Evolutionary conservation across 2,888 invertebrate species (phyloP).

Genomic region (Stratiomys singularior): DNA sequence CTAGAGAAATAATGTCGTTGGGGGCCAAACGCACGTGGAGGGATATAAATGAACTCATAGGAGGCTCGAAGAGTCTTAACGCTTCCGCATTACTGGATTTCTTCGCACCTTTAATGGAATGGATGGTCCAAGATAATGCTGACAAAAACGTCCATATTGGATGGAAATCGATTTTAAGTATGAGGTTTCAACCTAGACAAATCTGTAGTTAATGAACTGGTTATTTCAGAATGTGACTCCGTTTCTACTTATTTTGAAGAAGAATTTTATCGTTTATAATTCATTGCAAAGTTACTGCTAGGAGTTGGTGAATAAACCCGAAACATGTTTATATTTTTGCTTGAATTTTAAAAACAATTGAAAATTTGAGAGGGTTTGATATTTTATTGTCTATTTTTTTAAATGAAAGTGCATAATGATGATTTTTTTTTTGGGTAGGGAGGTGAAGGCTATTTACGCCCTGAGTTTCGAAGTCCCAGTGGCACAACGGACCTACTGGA

Average conservation of each 20-base stretch:
- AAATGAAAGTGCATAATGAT: too few relatives aligned
- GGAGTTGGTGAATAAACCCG: too few relatives aligned
- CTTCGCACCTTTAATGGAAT: conserved; percentile 78
- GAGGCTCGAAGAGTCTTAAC: conserved; percentile 77
- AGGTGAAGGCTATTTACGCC: too few relatives aligned
- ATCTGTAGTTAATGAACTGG: not conserved
- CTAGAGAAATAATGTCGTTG: conserved; percentile 73
- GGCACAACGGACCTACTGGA: too few relatives aligned
- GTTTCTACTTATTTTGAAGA: conserved; percentile 12
- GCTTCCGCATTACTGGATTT: conserved; percentile 81
- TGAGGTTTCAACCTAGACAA: not conserved
- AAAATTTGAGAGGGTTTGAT: too few relatives aligned
- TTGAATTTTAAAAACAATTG: too few relatives aligned
- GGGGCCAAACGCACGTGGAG: conserved; percentile 81
- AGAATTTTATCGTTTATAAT: not conserved
- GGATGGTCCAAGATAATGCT: conserved; percentile 75
- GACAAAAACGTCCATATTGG: conserved; percentile 71
- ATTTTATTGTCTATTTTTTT: too few relatives aligned
- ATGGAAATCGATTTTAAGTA: conserved; percentile 65
- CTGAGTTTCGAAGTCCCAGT: too few relatives aligned
- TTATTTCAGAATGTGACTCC: conserved; percentile 21
- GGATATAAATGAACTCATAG: conserved; percentile 83
- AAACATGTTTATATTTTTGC: too few relatives aligned
- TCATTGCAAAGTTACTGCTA: too few relatives aligned
- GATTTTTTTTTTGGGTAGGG: too few relatives aligned